Conservation (phyloP, 2,113 vertebrate genomes). For the Mirounga angustirostris region DNA sequence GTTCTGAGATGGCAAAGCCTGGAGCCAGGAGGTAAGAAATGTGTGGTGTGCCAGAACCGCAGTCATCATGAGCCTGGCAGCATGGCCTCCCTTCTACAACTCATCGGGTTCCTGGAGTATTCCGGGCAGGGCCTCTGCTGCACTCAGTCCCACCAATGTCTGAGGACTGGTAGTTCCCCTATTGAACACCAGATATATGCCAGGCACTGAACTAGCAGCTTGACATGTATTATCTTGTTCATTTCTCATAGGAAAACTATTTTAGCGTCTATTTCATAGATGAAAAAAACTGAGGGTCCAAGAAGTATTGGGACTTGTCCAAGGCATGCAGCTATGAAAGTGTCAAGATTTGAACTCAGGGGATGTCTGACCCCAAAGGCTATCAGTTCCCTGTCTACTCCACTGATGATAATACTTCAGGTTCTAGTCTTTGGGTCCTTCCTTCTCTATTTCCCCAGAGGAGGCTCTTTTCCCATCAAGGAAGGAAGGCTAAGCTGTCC, state of each 20-base stretch:
- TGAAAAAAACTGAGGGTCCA: background rate
- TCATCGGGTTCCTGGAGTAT: background rate
- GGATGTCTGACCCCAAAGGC: background rate
- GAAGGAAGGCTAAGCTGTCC: background rate
- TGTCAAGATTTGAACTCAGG: background rate
- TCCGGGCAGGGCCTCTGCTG: background rate
- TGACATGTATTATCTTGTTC: background rate
- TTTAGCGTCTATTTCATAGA: slow-evolving; percentile 16
- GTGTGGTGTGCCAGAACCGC: background rate
- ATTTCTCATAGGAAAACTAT: slow-evolving; percentile 6
- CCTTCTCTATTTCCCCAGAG: background rate
- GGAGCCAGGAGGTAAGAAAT: background rate
- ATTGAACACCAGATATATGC: background rate
- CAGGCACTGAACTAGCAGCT: background rate
- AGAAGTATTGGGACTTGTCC: background rate
- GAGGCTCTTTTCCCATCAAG: background rate
- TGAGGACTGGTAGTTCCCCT: background rate
- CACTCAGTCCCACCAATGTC: background rate
- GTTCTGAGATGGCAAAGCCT: background rate
- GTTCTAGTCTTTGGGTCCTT: background rate
- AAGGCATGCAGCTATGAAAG: background rate
- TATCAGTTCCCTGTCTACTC: background rate
- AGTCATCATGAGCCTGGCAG: too few species aligned
- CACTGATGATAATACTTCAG: background rate
- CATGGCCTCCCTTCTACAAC: background rate